A percentile compares a stretch with the other conserved stretches of the same genome.
These are phyloP conservation scores for Eulacestoma nigropectus DNA, from an alignment of 2,113 vertebrate species.

Conservation along the genomic window DNA sequence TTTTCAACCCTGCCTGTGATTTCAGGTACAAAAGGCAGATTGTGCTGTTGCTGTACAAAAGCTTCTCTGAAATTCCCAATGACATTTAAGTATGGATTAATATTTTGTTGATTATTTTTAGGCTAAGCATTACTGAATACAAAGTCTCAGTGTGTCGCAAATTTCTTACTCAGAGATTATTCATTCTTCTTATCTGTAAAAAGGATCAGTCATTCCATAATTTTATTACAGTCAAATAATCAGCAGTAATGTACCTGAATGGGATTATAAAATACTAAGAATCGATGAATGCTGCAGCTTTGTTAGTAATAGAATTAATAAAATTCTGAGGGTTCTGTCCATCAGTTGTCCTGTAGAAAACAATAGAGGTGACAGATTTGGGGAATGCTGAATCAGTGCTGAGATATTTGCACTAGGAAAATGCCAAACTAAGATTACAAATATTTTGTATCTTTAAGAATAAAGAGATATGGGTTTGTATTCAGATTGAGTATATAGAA, in stretches of 20 bases:
- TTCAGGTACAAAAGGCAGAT: not conserved
- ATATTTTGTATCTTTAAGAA: not conserved
- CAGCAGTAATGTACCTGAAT: not conserved
- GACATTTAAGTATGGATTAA: constrained; percentile 37
- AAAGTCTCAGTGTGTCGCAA: not conserved
- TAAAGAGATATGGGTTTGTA: not conserved
- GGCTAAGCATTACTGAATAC: constrained; percentile 34
- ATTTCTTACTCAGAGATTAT: constrained; percentile 34
- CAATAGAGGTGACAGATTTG: not conserved
- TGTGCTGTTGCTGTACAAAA: constrained; percentile 13
- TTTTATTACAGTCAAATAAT: constrained; percentile 25
- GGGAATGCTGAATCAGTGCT: not conserved
- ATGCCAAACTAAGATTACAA: not conserved
- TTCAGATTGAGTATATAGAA: not conserved
- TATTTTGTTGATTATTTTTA: constrained; percentile 48
- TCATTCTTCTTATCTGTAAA: constrained; percentile 48
- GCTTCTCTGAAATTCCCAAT: constrained; percentile 1
- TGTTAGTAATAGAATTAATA: not conserved
- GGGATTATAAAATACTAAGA: constrained; percentile 13
- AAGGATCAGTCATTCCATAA: not conserved
- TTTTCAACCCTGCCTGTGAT: not conserved
- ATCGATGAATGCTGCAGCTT: not conserved
- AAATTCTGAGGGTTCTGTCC: not conserved
- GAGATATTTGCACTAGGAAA: not conserved
- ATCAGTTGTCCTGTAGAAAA: not conserved